Base-by-base conservation (phyloP, 2,797 vertebrate genomes). In the Natrix natrix region DNA sequence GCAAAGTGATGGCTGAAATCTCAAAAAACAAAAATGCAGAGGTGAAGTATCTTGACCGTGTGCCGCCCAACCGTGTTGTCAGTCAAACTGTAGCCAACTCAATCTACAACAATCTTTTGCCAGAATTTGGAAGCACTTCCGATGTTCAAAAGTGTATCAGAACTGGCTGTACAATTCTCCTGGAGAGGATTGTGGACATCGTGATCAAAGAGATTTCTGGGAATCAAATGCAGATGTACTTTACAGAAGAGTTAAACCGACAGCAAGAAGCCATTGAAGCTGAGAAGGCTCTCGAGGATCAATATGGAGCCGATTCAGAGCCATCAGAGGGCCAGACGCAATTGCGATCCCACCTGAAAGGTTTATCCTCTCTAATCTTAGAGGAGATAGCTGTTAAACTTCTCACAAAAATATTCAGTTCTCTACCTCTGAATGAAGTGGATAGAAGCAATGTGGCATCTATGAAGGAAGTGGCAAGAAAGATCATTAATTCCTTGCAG, bases 331-430 rank as follows among this genome's bases (percentile, higher is more conserved):
- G 26, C 0, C 32, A 57, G 83, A 32, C 32, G 1, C 37, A 28
- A 7, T 32, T 93, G 57, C 89, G 28, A 16, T 59, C 92, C 60
- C 92, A 93, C 60, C 92, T 93, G 60, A 69, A 48, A 63, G 92
- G 92, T 32, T 89, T 97, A 2, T 93, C 96, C n/a, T 94, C 78
- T n/a, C 93, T 94, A 4, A 16, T 96, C 89, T 86, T 96, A 69
- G 96, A 97, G 93, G 94, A 96, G 90, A 93, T 92, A 52, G 87
- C 96, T 14, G 87, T 95, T 26, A 95, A 96, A 89, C 95, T 97
- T 91, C 94, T 97, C 56, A 93, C 87, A 4, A 97, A 96, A 69
- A 93, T 97, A 66, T 95, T 97, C 87, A 93, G 88, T 90, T 2
- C 89, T 55, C 28, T 90, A 17, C 89, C 92, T 57, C 55, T 87